Evolutionary conservation across 92 coral and sea anemone species (phyloP).

Genomic region (Epizoanthus scotinus): DNA sequence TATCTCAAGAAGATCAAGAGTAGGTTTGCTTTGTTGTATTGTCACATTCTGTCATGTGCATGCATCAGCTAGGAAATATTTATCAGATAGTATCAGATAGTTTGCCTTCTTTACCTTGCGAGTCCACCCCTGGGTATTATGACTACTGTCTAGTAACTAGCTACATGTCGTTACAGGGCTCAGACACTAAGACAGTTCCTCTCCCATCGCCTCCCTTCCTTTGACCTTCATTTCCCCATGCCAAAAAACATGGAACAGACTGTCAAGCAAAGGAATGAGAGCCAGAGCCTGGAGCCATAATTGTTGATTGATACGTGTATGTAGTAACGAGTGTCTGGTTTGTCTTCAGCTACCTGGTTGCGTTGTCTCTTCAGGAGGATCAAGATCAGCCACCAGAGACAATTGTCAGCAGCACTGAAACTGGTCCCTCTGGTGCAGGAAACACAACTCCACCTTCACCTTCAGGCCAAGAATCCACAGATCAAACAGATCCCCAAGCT

Average conservation of each 20-base stretch:
- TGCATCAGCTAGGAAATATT: not conserved
- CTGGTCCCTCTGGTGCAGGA: not conserved
- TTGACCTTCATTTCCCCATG: no score
- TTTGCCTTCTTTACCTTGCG: no score
- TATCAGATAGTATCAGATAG: no score
- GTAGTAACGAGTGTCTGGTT: not conserved
- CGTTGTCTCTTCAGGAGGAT: slow-evolving; percentile 84
- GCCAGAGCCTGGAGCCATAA: not conserved
- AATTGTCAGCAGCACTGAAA: not conserved
- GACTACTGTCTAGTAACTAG: no score
- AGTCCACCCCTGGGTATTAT: no score
- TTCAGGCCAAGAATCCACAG: slow-evolving; percentile 15
- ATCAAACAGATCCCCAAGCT: slow-evolving; percentile 36
- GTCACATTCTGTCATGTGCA: not conserved
- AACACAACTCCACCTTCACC: slow-evolving; percentile 11
- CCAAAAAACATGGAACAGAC: no score
- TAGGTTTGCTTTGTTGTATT: slow-evolving; percentile 44
- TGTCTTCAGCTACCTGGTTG: slow-evolving; percentile 76
- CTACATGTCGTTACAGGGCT: no score
- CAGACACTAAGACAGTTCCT: no score
- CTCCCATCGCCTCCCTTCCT: no score
- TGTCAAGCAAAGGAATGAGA: not conserved
- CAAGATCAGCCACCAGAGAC: slow-evolving; percentile 50
- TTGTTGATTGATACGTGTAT: no score
- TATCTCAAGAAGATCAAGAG: slow-evolving; percentile 98